phyloP scores from a whole-genome alignment of 2,888 invertebrate genomes.

The Nineta flava region DNA sequence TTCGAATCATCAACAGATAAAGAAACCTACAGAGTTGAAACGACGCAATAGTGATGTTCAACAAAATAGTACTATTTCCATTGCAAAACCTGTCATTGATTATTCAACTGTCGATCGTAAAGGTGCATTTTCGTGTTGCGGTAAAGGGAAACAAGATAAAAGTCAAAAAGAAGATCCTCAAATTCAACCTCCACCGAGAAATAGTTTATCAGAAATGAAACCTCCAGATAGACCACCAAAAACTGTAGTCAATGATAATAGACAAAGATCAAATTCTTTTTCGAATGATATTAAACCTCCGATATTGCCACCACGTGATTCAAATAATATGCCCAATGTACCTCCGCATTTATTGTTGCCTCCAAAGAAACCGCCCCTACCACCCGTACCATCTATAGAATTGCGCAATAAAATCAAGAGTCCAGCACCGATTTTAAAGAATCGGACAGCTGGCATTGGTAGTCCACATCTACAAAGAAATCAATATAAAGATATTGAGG shows the following conservation, averaged over 20 bases:
- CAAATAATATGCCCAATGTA: slow-evolving; percentile 21
- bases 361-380: slow-evolving; percentile 57
- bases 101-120: slow-evolving; percentile 58
- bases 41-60: slow-evolving; percentile 35
- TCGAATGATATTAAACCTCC: slow-evolving; percentile 27
- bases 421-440: slow-evolving; percentile 28
- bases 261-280: slow-evolving; percentile 41
- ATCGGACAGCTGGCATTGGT: slow-evolving; percentile 43
- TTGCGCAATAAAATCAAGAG: slow-evolving; percentile 33
- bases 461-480: slow-evolving; percentile 45
- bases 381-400: slow-evolving; percentile 50
- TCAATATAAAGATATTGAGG: slow-evolving; percentile 40
- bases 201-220: slow-evolving; percentile 37
- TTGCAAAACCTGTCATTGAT: slow-evolving; percentile 36
- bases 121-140: slow-evolving; percentile 56
- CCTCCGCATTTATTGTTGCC: slow-evolving; percentile 39
- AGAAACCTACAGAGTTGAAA: slow-evolving; percentile 6
- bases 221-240: slow-evolving; percentile 58
- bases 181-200: slow-evolving; percentile 47
- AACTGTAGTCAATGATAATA: slow-evolving; percentile 25
- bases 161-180: slow-evolving; percentile 32
- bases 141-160: slow-evolving; percentile 38
- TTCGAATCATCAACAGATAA: slow-evolving; percentile 3
- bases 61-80: slow-evolving; percentile 34
- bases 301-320: slow-evolving; percentile 37